Conservation (phyloP, 2,888 invertebrate species). For the Exocentrus adspersus region DNA sequence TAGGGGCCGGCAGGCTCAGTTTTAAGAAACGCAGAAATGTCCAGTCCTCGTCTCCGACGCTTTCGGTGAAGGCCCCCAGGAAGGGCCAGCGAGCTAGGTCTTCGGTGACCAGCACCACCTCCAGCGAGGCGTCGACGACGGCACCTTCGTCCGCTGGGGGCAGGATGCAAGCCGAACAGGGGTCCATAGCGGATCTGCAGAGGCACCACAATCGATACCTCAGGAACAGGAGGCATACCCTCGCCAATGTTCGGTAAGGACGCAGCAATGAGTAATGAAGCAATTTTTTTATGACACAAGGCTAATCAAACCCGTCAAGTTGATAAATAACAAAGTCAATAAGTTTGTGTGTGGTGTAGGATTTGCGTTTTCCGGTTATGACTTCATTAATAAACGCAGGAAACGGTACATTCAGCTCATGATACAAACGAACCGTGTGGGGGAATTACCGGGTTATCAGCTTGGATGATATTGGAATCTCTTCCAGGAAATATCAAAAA, state of each 20-base stretch:
- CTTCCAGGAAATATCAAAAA: no score
- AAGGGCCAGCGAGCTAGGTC: conserved; percentile 64
- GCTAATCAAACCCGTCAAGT: no score
- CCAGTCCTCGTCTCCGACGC: conserved; percentile 70
- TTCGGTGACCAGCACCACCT: conserved; percentile 52
- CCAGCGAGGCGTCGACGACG: conserved; percentile 60
- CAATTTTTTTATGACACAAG: no score
- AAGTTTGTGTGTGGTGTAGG: no score
- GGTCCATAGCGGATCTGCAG: conserved; percentile 89
- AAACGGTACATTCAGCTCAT: no score
- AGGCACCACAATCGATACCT: conserved; percentile 88
- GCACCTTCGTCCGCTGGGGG: conserved; percentile 58
- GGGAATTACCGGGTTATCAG: no score
- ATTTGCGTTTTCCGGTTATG: no score
- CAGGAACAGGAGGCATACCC: conserved; percentile 86
- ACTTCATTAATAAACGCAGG: no score
- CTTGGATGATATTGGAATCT: no score
- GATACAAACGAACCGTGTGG: no score
- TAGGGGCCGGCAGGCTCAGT: conserved; percentile 25
- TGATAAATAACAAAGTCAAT: no score
- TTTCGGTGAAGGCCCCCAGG: conserved; percentile 68
- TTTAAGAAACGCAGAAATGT: conserved; percentile 57
- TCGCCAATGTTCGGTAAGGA: conserved; percentile 92
- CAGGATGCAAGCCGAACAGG: conserved; percentile 93
- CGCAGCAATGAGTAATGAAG: background rate